Base-by-base conservation (phyloP, 1,140 invertebrate genomes). In the Lepeophtheirus salmonis region DNA sequence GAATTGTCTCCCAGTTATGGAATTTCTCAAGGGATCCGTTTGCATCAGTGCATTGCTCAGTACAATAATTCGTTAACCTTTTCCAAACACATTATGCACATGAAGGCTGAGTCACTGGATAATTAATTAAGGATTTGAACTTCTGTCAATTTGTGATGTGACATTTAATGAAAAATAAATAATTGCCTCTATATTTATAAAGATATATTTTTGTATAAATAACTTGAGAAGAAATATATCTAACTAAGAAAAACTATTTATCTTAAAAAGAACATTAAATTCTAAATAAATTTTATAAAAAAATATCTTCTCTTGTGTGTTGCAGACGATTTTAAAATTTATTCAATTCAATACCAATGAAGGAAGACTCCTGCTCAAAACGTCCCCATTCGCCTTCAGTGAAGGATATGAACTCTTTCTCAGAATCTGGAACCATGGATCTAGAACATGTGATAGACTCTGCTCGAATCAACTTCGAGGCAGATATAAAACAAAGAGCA, bases 391-490 rank as follows among this genome's bases (percentile, higher is more conserved):
- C 26, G 16, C 23, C 26, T 6, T 30, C 3, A 22, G 21, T 3
- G 10, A n/a, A 10, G n/a, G 30, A 41, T 41, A 10, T 41, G 10
- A 10, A 12, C 30, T n/a, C 10, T n/a, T n/a, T n/a, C n/a, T 41
- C 30, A 41, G 10, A n/a, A n/a, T n/a, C n/a, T n/a, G 20, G 49
- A n/a, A 3, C 49, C 2, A 2, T 50, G 21, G 55, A 57, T 21
- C 3, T 57, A 2, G 23, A 57, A 14, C 13, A 57, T n/a, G 30
- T 30, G 20, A 57, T 57, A 3, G 55, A 57, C 17, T 57, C 55
- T n/a, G 55, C 55, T 41, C 22, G 26, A 3, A 2, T 26, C 13
- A 57, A 16, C 23, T 57, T 57, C 25, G 26, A 57, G 22, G 17
- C 23, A 3, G 55, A 41, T 23, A 30, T 57, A 12, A 30, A 41